phyloP scores from a whole-genome alignment of 2,888 invertebrate genomes.

The Heliconius ismenius region DNA sequence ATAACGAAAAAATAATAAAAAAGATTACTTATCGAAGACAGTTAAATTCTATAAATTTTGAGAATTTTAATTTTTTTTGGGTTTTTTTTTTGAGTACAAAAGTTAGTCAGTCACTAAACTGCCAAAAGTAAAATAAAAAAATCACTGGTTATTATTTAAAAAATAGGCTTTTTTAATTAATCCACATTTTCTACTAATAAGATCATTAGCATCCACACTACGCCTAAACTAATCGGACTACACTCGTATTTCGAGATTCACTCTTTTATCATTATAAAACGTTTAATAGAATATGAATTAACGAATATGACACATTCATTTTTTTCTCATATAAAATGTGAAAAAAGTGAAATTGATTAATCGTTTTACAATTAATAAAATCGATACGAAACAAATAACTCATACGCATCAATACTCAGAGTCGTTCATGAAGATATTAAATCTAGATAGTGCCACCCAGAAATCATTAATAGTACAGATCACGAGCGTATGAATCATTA shows the following conservation, averaged over 20 bases:
- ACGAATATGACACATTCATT: neutral
- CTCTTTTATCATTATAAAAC: conserved; percentile 1
- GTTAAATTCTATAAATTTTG: neutral
- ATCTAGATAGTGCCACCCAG: neutral
- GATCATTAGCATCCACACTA: neutral
- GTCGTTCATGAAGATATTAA: neutral
- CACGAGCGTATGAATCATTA: no score
- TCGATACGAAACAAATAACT: neutral
- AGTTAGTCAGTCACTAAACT: conserved; percentile 13
- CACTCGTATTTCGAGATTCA: neutral
- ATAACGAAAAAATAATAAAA: neutral
- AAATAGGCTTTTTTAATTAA: neutral
- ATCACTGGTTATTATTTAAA: neutral
- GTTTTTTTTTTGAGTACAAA: neutral
- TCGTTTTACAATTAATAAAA: neutral
- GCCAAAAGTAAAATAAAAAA: neutral
- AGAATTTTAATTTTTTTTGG: neutral
- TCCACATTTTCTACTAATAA: neutral
- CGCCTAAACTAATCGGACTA: neutral
- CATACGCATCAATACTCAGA: no score
- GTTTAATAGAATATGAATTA: neutral
- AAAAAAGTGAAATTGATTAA: neutral
- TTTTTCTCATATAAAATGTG: neutral
- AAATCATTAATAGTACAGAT: no score
- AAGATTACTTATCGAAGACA: neutral